Evolutionary conservation across 2,888 invertebrate genomes (phyloP).

Genomic region (Ophion ellenae): DNA sequence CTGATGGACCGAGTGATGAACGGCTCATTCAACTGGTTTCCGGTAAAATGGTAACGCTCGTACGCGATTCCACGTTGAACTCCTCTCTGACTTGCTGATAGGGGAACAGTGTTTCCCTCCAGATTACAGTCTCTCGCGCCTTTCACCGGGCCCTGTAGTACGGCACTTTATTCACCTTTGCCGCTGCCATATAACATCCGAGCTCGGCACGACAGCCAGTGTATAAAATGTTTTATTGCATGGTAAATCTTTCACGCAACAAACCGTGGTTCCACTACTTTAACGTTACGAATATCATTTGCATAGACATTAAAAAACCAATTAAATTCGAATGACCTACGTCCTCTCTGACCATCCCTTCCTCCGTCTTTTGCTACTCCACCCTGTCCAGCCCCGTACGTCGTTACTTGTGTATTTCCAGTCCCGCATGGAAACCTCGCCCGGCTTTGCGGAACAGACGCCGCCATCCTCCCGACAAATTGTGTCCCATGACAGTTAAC

Average conservation of each 20-base stretch:
- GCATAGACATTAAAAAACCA: conserved; percentile 76
- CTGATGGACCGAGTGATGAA: neutral
- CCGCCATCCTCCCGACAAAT: conserved; percentile 15
- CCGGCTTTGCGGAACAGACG: conserved; percentile 9
- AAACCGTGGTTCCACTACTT: conserved; percentile 59
- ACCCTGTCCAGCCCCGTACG: conserved; percentile 24
- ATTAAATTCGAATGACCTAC: conserved; percentile 70
- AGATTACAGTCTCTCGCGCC: conserved; percentile 20
- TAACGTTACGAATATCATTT: conserved; percentile 72
- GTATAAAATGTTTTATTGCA: conserved; percentile 73
- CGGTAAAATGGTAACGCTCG: neutral
- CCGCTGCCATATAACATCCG: conserved; percentile 6
- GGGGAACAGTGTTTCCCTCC: conserved; percentile 30
- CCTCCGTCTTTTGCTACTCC: conserved; percentile 21
- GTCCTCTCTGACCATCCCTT: conserved; percentile 36
- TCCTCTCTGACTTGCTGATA: conserved; percentile 7
- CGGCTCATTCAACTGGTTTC: neutral
- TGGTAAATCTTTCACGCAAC: conserved; percentile 73
- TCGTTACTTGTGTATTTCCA: conserved; percentile 43
- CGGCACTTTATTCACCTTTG: conserved; percentile 2
- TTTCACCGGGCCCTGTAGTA: neutral
- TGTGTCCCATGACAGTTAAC: conserved; percentile 25
- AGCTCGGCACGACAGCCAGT: conserved; percentile 47
- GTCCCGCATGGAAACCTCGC: conserved; percentile 29
- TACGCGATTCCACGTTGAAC: neutral